Conservation (phyloP, 2,888 invertebrate genomes). For the Microdon myrmicae region DNA sequence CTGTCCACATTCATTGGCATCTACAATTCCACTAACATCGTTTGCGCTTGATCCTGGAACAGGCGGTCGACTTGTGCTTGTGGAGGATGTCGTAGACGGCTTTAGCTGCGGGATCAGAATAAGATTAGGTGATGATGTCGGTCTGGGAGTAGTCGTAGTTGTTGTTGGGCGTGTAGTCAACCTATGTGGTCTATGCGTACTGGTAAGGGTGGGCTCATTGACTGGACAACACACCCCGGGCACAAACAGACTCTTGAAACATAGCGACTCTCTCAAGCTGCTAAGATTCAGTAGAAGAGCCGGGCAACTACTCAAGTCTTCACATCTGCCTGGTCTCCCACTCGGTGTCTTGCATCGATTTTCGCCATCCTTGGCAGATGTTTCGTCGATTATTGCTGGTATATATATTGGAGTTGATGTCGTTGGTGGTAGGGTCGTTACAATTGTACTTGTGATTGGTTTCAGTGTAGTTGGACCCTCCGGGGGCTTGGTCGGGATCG, state of each 20-base stretch:
- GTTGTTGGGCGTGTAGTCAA: conserved; percentile 59
- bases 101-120: conserved; percentile 64
- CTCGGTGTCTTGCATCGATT: conserved; percentile 84
- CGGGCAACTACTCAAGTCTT: conserved; percentile 89
- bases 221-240: conserved; percentile 92
- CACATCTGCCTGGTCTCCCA: conserved; percentile 82
- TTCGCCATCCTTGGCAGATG: conserved; percentile 69
- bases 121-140: conserved; percentile 57
- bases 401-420: conserved; percentile 17
- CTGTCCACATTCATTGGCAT: conserved; percentile 78
- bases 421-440: conserved; percentile 67
- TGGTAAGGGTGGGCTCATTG: conserved; percentile 63
- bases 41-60: conserved; percentile 63
- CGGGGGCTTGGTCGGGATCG: conserved; percentile 5
- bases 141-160: conserved; percentile 61
- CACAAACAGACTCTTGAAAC: conserved; percentile 90
- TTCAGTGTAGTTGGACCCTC: conserved; percentile 58
- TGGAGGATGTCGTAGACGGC: conserved; percentile 67
- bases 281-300: conserved; percentile 83
- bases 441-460: conserved; percentile 55
- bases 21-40: conserved; percentile 60
- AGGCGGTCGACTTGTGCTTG: conserved; percentile 67
- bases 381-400: conserved; percentile 60
- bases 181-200: conserved; percentile 61
- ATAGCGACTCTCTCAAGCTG: conserved; percentile 84